Base-by-base conservation (phyloP, 2,888 invertebrate species). In the Euzophera pinguis region DNA sequence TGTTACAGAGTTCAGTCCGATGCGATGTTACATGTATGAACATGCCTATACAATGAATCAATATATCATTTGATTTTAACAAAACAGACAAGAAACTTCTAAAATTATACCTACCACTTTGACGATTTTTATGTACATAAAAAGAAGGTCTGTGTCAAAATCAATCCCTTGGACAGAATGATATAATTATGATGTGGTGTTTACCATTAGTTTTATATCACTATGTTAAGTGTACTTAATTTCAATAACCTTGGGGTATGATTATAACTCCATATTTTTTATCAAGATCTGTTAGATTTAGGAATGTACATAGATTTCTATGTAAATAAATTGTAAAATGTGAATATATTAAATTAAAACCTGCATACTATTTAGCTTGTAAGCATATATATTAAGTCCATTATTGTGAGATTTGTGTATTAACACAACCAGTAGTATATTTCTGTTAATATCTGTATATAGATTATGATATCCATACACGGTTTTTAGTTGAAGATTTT, bases 241-340 rank as follows among this genome's bases (percentile, higher is more conserved):
- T 49, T 42, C 22, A 27, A 52, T 29, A 14, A 43, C 29, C 13
- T 27, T 57, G 54, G 58, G 60, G 63, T 65, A 61, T 50, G 59
- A 59, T 63, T 58, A 60, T 64, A 58, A 62, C 65, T 60, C 62
- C 65, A 60, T 64, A 63, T 65, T 53, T 63, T 22, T 64, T 69
- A 64, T 63, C 56, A 62, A 73, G 85, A 85, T 84, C 84, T 86
- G 84, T 81, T 81, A 76, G 71, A 45, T 54, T 67, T 69, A 69
- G 65, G 58, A 63, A 66, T 81, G 81, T 81, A 80, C 54, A 82
- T 81, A 80, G 14, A 53, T 67, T 65, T 67, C 58, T 72, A 67
- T 84, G 81, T 75, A 78, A 62, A 81, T 75, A 71, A 49, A 70
- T 56, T 82, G 77, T 82, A 81, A 70, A 82, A 72, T 65, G 63